Evolutionary conservation across 2,113 vertebrate genomes (phyloP).

Genomic region (Mormyrus iriodes): DNA sequence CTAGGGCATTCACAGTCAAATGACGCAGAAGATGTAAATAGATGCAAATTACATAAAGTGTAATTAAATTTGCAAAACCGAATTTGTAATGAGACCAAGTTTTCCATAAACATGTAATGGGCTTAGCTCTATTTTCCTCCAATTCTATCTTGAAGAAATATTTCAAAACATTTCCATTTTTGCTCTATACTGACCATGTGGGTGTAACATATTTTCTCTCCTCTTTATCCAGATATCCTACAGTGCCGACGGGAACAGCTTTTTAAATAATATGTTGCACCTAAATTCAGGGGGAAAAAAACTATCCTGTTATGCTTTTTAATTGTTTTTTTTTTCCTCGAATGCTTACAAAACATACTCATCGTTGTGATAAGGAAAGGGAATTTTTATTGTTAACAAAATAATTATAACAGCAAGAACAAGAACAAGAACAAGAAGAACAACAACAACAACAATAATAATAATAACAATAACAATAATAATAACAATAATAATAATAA

Average conservation of each 20-base stretch:
- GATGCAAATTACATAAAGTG: constrained; percentile 9
- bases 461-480: too few species aligned
- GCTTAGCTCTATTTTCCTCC: neutral
- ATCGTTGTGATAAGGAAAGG: neutral
- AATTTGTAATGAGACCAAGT: constrained; percentile 6
- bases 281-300: neutral
- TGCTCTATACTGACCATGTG: neutral
- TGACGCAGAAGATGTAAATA: neutral
- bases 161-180: neutral
- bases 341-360: neutral
- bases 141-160: neutral
- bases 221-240: neutral
- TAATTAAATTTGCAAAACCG: constrained; percentile 8
- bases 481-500: too few species aligned
- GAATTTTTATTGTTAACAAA: neutral
- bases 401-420: too few species aligned
- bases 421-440: too few species aligned
- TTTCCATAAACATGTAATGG: neutral
- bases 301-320: neutral
- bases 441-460: too few species aligned
- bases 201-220: neutral
- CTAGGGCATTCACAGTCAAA: neutral
- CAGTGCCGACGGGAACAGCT: neutral
- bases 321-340: neutral
- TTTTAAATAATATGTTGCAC: neutral